Evolutionary conservation across 2,888 invertebrate species (phyloP).

Genomic region (Maniola hyperantus): DNA sequence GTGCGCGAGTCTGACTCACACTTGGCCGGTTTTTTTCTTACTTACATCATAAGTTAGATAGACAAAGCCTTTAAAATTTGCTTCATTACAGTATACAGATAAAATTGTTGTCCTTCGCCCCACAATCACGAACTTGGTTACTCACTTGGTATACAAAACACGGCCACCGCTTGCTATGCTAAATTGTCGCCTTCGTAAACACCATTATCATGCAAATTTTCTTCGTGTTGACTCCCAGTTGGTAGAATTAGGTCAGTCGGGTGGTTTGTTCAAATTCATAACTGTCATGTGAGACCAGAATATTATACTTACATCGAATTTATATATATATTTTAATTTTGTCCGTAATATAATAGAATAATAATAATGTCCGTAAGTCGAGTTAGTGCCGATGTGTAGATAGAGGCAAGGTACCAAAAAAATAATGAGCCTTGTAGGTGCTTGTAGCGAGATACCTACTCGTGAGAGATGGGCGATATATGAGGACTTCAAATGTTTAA

Average conservation of each 20-base stretch:
- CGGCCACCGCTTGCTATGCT: constrained; percentile 44
- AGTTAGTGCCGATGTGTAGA: no score
- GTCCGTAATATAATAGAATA: no score
- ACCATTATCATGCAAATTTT: constrained; percentile 68
- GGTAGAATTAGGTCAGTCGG: constrained; percentile 38
- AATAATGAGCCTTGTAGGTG: no score
- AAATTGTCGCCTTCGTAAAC: constrained; percentile 58
- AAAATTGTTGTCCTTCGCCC: constrained; percentile 10
- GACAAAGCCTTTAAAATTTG: no score
- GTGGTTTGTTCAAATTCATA: constrained; percentile 30
- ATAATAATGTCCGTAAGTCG: no score
- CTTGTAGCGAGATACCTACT: no score
- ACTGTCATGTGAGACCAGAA: constrained; percentile 23
- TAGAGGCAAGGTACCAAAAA: no score
- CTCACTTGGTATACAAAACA: constrained; percentile 28
- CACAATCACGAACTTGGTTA: constrained; percentile 6
- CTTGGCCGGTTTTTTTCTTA: no score
- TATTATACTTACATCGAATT: constrained; percentile 3
- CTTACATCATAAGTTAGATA: no score
- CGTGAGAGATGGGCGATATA: no score
- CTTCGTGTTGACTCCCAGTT: constrained; percentile 54
- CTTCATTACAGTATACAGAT: neutral
- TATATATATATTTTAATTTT: neutral
- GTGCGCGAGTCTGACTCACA: no score
- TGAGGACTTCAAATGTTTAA: no score